Conservation (phyloP, 2,113 vertebrate species). For the Herpailurus yagouaroundi region DNA sequence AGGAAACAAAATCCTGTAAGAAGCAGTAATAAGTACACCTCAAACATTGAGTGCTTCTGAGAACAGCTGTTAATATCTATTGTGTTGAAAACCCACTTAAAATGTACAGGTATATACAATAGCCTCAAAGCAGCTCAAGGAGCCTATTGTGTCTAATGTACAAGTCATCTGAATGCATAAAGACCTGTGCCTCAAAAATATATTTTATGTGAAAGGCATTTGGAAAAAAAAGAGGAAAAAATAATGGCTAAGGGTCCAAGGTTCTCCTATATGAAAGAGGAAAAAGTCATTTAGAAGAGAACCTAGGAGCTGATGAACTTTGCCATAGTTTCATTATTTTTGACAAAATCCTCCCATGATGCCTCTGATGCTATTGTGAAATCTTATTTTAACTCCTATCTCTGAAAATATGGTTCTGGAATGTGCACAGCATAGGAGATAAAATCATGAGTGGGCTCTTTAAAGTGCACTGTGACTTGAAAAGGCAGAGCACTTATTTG, state of each 20-base stretch:
- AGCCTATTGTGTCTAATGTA: constrained; percentile 59
- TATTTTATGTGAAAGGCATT: constrained; percentile 40
- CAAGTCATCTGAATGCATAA: constrained; percentile 60
- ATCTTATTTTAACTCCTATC: constrained; percentile 11
- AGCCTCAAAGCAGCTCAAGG: not conserved
- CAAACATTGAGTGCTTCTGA: constrained; percentile 36
- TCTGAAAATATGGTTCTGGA: not conserved
- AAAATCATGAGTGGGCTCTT: not conserved
- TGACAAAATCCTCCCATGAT: not conserved
- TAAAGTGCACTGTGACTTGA: not conserved
- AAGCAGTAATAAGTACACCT: not conserved
- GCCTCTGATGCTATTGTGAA: not conserved
- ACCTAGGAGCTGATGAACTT: not conserved
- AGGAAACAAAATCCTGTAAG: constrained; percentile 69
- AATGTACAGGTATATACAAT: constrained; percentile 59
- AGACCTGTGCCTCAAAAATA: constrained; percentile 34
- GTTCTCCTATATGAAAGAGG: not conserved
- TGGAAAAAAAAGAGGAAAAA: constrained; percentile 13
- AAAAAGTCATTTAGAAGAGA: not conserved
- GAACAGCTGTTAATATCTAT: constrained; percentile 65
- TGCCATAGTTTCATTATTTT: constrained; percentile 36
- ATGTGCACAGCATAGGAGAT: not conserved
- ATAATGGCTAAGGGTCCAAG: not conserved
- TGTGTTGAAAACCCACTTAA: constrained; percentile 72
- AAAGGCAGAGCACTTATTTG: not conserved